These are phyloP conservation scores for Dysdera silvatica DNA, from an alignment of 1,140 invertebrate species.

Conservation along the genomic window DNA sequence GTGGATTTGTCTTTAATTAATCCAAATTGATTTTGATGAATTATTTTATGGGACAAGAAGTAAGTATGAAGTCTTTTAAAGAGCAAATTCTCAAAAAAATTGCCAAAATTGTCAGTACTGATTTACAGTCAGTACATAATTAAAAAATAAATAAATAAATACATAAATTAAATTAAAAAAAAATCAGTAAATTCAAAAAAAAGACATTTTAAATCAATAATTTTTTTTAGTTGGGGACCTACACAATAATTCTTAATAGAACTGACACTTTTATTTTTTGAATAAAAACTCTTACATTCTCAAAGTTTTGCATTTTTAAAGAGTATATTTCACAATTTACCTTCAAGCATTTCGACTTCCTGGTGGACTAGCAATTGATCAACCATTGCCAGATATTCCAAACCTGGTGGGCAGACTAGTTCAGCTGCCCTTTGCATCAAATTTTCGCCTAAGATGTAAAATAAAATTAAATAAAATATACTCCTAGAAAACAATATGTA, in stretches of 20 bases:
- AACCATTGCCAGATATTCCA: conserved; percentile 86
- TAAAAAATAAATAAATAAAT: no score
- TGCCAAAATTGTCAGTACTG: no score
- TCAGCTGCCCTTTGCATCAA: conserved; percentile 70
- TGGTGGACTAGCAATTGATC: conserved; percentile 81
- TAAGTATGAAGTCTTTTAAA: no score
- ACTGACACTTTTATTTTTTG: background rate
- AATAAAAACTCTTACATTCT: background rate
- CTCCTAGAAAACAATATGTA: no score
- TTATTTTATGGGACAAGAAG: no score
- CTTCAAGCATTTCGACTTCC: conserved; percentile 75
- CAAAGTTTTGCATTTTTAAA: background rate
- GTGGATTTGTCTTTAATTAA: no score
- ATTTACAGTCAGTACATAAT: no score
- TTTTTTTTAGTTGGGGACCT: background rate
- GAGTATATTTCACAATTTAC: background rate
- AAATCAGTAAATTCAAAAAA: background rate
- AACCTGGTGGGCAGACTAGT: conserved; percentile 71
- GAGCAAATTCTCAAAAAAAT: no score
- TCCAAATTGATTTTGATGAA: no score
- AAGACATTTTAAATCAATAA: background rate
- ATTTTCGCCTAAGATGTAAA: no score
- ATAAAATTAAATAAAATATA: no score
- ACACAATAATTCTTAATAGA: background rate
- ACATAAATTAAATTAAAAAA: conserved; percentile 11